Evolutionary conservation across 1,140 invertebrate species (phyloP).

Genomic region (Meloidogyne floridensis): DNA sequence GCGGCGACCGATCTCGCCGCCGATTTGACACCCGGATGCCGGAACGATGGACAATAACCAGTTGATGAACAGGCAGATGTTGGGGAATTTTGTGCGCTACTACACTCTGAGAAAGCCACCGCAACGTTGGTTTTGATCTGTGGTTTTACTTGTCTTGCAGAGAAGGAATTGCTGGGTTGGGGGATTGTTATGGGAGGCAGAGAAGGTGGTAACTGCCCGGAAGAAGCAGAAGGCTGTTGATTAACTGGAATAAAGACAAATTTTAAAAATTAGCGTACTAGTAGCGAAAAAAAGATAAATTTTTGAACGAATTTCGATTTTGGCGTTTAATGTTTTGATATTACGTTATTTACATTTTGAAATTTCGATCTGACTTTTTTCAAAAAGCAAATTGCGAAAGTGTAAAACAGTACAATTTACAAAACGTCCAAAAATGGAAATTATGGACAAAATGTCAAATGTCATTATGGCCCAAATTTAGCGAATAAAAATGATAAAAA

Average conservation of each 20-base stretch:
- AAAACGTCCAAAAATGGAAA: too few relatives aligned
- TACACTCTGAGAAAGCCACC: slow-evolving; percentile 1
- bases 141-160: slow-evolving; percentile 3
- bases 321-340: too few relatives aligned
- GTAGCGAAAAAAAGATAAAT: background rate
- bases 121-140: background rate
- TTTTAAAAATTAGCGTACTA: background rate
- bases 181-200: slow-evolving; percentile 7
- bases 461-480: too few relatives aligned
- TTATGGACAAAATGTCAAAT: too few relatives aligned
- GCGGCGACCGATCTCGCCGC: slow-evolving; percentile 10
- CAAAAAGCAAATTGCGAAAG: too few relatives aligned
- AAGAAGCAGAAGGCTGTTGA: background rate
- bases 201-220: background rate
- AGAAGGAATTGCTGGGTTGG: background rate
- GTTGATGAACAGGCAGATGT: slow-evolving; percentile 3
- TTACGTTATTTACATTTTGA: too few relatives aligned
- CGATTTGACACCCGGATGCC: slow-evolving; percentile 1
- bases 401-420: too few relatives aligned
- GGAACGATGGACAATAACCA: slow-evolving; percentile 7
- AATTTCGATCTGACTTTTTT: too few relatives aligned
- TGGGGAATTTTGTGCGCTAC: slow-evolving; percentile 28
- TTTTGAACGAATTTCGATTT: background rate
- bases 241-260: background rate
- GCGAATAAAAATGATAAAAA: too few relatives aligned